Base-by-base conservation (phyloP, 2,888 invertebrate genomes). In the Tenthredo distinguenda region DNA sequence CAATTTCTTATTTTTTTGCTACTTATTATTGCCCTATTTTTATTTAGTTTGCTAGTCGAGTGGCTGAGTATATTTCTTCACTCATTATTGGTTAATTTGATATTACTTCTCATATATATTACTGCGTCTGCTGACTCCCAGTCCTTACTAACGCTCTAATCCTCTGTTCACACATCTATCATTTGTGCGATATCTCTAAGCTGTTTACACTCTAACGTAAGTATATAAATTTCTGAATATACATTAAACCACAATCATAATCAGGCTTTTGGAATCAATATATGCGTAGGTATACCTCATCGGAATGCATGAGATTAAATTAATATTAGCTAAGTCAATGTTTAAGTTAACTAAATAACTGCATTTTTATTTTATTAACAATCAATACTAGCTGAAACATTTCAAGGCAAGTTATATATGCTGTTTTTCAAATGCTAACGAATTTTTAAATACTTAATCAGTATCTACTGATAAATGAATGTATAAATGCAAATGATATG, bases 1-100 rank as follows among this genome's bases (percentile, higher is more conserved):
- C 72, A 62, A 34, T 85, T 37, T 87, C 86, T 87, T 87, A 62
- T 86, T 85, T 84, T 86, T 87, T 65, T 84, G 26, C 77, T 85
- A 55, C 58, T 55, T 62, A 26, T 26, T 21, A 21, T 26, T 26
- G 15, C 47, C 26, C 12, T 62, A 62, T 62, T 62, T 62, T 12
- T 62, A 62, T 12, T 62, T 12, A 26, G 26, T 62, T 62, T 62
- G 21, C 26, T 26, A 62, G 10, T 26, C 12, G 26, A 21, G 21
- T 62, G 26, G 62, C 7, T 26, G 26, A 62, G 26, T 62, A 62
- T 62, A 26, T 62, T 62, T 10, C 21, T 62, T 62, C 26, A 2
- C 0, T 18, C n/a, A n/a, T 26, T 62, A 26, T 26, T 62, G 12
- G 0, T 12, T 26, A 62, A 10, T 62, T 62, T 6, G 62, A 62